These are phyloP conservation scores for Callipepla squamata DNA, from an alignment of 2,113 vertebrate genomes.

Conservation along the genomic window DNA sequence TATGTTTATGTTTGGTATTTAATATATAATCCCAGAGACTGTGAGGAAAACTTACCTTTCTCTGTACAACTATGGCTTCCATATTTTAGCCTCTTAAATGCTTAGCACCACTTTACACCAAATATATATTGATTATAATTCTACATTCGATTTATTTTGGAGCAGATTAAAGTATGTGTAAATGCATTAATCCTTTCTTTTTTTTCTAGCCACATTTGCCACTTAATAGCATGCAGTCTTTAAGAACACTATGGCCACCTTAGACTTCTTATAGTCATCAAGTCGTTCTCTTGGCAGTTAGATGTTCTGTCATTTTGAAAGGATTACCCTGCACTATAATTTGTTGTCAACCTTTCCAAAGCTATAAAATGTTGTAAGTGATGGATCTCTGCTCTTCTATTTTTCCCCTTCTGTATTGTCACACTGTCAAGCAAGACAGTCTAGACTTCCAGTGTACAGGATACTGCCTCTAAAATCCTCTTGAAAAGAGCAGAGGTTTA, in stretches of 20 bases:
- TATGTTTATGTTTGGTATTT: not conserved
- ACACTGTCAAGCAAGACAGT: not conserved
- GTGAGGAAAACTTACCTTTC: not conserved
- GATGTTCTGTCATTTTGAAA: slow-evolving; percentile 19
- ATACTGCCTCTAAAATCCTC: not conserved
- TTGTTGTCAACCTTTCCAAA: slow-evolving; percentile 15
- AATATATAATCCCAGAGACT: not conserved
- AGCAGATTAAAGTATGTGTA: not conserved
- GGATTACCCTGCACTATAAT: slow-evolving; percentile 34
- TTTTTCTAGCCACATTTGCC: not conserved
- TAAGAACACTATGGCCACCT: not conserved
- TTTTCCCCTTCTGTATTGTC: not conserved
- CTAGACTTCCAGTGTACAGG: not conserved
- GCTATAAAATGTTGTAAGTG: slow-evolving; percentile 11
- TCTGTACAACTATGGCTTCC: not conserved
- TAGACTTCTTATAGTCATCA: not conserved
- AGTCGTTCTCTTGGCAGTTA: not conserved
- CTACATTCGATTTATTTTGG: not conserved
- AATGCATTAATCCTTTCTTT: not conserved
- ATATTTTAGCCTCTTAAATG: not conserved
- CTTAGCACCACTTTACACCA: not conserved
- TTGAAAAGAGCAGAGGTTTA: not conserved
- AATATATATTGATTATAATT: not conserved
- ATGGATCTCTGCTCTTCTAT: slow-evolving; percentile 1
- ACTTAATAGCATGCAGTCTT: not conserved